Base-by-base conservation (phyloP, 2,888 invertebrate genomes). In the Salticus scenicus region DNA sequence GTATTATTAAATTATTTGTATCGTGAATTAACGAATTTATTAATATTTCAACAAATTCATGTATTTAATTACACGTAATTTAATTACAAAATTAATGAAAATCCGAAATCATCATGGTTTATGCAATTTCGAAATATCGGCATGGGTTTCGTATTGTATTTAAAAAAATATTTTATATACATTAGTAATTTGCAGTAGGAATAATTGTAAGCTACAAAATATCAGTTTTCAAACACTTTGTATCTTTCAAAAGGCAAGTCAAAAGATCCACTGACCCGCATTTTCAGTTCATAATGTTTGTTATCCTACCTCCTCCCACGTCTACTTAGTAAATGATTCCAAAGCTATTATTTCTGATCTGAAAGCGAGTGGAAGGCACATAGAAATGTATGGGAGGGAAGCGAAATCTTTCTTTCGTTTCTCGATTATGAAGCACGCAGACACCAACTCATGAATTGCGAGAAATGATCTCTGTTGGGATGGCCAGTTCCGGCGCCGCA, bases 401-500 rank as follows among this genome's bases (percentile, higher is more conserved):
- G n/a, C n/a, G n/a, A 24, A 24, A 24, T 57, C 57, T 17, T 57
- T 57, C 57, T 57, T 57, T 57, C 57, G 1, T 1, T 57, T 57
- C 24, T 57, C 57, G 57, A 57, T 57, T 57, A 57, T 57, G 57
- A 57, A 57, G 57, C 57, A 24, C 57, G 12, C 20, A 24, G 24
- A 57, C 20, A 24, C 57, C 24, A 57, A 24, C 57, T 57, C 57
- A 57, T 57, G 57, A 57, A 57, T 57, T 57, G 24, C 57, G 24
- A 57, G 57, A 57, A 57, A 57, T 57, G 57, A 57, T 57, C 57
- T 57, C 12, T 57, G 57, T 24, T 24, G 24, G 57, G 57, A 24
- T 57, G 57, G 57, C 57, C 57, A 57, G 57, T 57, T 57, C 57
- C 24, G 24, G 57, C 57, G 57, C 57, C 57, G 24, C 57, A 57